Conservation (phyloP, 2,797 vertebrate species). For the Cossypha polioptera region DNA sequence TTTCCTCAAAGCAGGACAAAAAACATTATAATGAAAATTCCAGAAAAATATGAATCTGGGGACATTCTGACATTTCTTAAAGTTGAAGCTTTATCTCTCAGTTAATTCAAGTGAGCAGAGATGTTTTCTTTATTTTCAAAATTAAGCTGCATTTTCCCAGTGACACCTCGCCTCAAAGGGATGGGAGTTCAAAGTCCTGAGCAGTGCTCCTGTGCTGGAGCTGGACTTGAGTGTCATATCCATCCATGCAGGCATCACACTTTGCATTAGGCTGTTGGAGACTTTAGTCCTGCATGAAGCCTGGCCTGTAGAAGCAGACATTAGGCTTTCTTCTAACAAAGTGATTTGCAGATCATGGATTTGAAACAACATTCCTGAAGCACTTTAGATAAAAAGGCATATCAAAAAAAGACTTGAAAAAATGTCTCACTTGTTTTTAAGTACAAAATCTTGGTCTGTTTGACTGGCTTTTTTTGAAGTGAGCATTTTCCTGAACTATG, state of each 20-base stretch:
- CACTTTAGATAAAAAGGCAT: background rate
- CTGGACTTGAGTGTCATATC: background rate
- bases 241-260: no score
- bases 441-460: background rate
- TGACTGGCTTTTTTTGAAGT: background rate
- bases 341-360: fast-evolving
- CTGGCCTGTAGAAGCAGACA: background rate
- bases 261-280: background rate
- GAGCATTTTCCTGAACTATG: background rate
- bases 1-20: background rate
- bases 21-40: constrained; percentile 5
- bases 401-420: background rate
- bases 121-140: background rate
- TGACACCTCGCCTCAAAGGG: fast-evolving
- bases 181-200: background rate
- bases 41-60: background rate
- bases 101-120: background rate
- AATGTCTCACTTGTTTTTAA: background rate
- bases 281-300: background rate
- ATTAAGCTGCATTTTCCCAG: background rate
- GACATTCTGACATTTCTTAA: background rate
- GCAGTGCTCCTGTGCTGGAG: background rate
- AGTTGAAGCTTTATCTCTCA: background rate
- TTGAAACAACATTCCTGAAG: background rate
- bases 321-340: background rate